Evolutionary conservation across 2,888 invertebrate genomes (phyloP).

Genomic region (Cremastinae sp.): DNA sequence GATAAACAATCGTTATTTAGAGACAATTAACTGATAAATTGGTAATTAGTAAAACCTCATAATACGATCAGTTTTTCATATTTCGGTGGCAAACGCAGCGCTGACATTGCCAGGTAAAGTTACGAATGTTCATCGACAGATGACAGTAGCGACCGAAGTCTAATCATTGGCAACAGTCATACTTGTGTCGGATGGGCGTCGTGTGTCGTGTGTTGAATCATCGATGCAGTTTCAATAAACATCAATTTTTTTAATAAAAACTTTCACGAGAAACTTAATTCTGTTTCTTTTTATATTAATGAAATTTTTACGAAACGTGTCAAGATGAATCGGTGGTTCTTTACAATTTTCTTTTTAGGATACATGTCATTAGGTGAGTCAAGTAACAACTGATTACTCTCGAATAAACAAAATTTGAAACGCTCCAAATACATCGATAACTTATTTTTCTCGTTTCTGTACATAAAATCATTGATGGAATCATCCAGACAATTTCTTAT

Average conservation of each 20-base stretch:
- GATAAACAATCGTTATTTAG: no score
- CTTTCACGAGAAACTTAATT: neutral
- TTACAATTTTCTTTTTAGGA: constrained; percentile 33
- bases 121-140: no score
- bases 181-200: constrained; percentile 23
- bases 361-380: constrained; percentile 50
- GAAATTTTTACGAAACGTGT: constrained; percentile 3
- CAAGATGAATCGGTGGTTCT: constrained; percentile 46
- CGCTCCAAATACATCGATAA: neutral
- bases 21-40: no score
- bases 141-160: neutral
- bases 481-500: neutral
- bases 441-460: neutral
- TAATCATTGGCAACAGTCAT: constrained; percentile 9
- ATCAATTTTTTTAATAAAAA: constrained; percentile 27
- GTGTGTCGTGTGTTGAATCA: constrained; percentile 44
- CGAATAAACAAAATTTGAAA: neutral
- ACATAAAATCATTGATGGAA: neutral
- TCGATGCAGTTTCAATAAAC: constrained; percentile 9
- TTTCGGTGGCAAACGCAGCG: no score
- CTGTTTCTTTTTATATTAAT: constrained; percentile 19
- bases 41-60: no score
- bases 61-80: no score
- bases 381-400: neutral
- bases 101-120: no score